phyloP scores from a whole-genome alignment of 1,140 invertebrate species.

The Leguminivora glycinivorella region DNA sequence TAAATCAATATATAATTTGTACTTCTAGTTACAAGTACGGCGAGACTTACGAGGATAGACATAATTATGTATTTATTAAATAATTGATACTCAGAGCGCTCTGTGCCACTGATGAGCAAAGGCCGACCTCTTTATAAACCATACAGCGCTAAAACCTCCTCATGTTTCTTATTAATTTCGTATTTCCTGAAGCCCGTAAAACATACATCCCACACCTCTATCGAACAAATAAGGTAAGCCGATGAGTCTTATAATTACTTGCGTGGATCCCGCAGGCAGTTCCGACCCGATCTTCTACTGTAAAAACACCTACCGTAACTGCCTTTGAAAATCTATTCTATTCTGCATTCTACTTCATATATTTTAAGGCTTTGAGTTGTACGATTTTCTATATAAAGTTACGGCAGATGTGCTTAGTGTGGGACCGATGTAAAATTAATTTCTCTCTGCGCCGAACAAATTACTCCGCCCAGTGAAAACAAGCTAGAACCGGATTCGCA shows the following conservation, averaged over 20 bases:
- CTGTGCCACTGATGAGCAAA: no score
- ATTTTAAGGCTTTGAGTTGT: not conserved
- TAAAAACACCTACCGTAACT: not conserved
- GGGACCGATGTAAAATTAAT: conserved; percentile 12
- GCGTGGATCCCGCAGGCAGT: conserved; percentile 22
- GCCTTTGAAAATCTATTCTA: not conserved
- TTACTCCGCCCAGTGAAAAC: conserved; percentile 18
- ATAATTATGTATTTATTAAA: no score
- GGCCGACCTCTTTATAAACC: no score
- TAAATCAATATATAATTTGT: no score
- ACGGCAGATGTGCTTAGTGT: not conserved
- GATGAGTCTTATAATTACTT: conserved; percentile 43
- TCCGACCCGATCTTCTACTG: not conserved
- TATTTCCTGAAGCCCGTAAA: not conserved
- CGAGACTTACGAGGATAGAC: no score
- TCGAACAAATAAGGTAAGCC: conserved; percentile 37
- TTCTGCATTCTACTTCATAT: not conserved
- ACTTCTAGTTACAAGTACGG: no score
- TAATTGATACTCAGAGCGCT: no score
- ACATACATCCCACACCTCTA: conserved; percentile 6
- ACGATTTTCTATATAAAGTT: not conserved
- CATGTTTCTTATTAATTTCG: not conserved
- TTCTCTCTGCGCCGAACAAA: conserved; percentile 25
- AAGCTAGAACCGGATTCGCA: conserved; percentile 5
- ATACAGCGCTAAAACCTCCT: not conserved